A percentile compares a stretch with the other conserved stretches of the same genome.
phyloP scores from a whole-genome alignment of 2,888 invertebrate species.

The Orgyia antiqua region DNA sequence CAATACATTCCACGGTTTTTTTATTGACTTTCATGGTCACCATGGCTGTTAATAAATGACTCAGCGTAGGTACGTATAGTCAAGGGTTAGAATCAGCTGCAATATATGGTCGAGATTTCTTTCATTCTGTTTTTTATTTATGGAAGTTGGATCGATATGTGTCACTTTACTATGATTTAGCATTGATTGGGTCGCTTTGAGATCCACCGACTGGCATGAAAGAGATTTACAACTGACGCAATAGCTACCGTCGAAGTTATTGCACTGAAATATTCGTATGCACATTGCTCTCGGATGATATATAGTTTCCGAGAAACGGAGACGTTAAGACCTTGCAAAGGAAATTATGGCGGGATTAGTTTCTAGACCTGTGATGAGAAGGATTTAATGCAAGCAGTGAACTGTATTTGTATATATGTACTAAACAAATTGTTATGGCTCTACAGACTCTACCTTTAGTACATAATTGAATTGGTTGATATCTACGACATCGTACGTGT shows the following conservation, averaged over 20 bases:
- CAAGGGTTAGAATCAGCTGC: constrained; percentile 64
- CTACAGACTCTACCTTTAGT: too few species aligned
- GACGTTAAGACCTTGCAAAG: constrained; percentile 38
- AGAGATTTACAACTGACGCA: constrained; percentile 59
- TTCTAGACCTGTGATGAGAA: constrained; percentile 30
- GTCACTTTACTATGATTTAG: constrained; percentile 63
- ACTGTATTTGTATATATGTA: constrained; percentile 14
- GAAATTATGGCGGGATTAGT: constrained; percentile 46
- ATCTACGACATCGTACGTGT: too few species aligned
- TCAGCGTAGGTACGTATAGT: constrained; percentile 60
- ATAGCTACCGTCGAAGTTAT: constrained; percentile 52
- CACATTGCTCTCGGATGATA: constrained; percentile 24
- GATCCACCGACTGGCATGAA: constrained; percentile 34
- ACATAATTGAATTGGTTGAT: too few species aligned
- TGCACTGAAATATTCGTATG: constrained; percentile 36
- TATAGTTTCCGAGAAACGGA: constrained; percentile 40
- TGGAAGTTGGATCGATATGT: constrained; percentile 37
- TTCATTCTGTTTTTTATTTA: constrained; percentile 11
- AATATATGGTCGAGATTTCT: constrained; percentile 63
- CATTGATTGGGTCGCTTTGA: constrained; percentile 67
- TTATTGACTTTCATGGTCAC: constrained; percentile 44
- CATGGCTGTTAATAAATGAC: constrained; percentile 65
- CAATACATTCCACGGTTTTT: constrained; percentile 22
- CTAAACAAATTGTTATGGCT: too few species aligned
- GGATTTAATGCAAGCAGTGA: constrained; percentile 18